These are phyloP conservation scores for Antennarius striatus DNA, from an alignment of 2,113 vertebrate species.

Conservation along the genomic window DNA sequence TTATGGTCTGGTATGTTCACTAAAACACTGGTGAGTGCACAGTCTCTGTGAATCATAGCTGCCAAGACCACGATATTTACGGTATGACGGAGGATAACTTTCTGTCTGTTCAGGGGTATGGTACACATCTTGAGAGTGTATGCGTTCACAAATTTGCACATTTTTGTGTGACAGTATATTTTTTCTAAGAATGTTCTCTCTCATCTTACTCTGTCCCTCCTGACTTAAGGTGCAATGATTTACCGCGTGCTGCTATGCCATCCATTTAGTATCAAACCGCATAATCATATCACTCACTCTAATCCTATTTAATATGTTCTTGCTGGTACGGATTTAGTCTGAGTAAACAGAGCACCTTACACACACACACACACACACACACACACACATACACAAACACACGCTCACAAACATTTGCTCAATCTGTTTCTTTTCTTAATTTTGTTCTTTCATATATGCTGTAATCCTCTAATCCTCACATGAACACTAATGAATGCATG, in stretches of 20 bases:
- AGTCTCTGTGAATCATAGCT: conserved; percentile 21
- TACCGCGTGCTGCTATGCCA: conserved; percentile 65
- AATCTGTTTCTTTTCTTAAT: conserved; percentile 50
- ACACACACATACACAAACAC: conserved; percentile 21
- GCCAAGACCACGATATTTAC: conserved; percentile 50
- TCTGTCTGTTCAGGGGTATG: conserved; percentile 53
- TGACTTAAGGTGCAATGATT: conserved; percentile 71
- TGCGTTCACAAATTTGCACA: conserved; percentile 40
- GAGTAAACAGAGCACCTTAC: conserved; percentile 71
- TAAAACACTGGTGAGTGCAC: conserved; percentile 34
- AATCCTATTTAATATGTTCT: conserved; percentile 77
- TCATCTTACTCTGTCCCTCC: conserved; percentile 43
- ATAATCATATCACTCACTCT: conserved; percentile 68
- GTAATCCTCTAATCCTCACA: conserved; percentile 33
- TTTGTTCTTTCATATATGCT: conserved; percentile 48
- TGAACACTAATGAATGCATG: conserved; percentile 1
- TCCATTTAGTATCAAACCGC: conserved; percentile 70
- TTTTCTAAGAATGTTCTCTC: conserved; percentile 42
- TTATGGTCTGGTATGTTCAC: conserved; percentile 33
- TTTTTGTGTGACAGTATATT: conserved; percentile 46
- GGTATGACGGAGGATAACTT: conserved; percentile 53
- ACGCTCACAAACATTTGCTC: conserved; percentile 36
- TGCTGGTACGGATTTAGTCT: conserved; percentile 73
- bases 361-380: conserved; percentile 15
- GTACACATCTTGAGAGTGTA: conserved; percentile 43